Base-by-base conservation (phyloP, 1,140 invertebrate genomes). In the Leptopilina clavipes region DNA sequence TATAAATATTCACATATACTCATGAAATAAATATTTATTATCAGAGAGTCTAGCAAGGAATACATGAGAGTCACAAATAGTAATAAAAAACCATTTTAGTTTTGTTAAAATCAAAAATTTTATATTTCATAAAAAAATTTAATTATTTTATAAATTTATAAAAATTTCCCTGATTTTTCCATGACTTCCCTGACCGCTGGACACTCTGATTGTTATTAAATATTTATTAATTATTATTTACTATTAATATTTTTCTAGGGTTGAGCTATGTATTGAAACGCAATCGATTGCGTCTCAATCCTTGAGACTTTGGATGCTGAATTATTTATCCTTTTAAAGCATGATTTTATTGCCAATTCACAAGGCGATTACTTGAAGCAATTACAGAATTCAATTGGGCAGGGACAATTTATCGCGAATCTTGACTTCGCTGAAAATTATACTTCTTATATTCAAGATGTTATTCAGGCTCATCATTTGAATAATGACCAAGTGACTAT, bases 371-470 rank as follows among this genome's bases (percentile, higher is more conserved):
- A 70, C 12, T 48, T 70, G 17, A 72, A 22, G 12, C 11, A 65
- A 40, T 25, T 76, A 71, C 43, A 77, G 45, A 25, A 48, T 48
- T 48, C 45, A 48, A 48, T 48, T 48, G 45, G 45, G 5, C 45
- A 48, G 11, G 45, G 45, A 48, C 8, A 48, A 48, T 48, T 48
- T 48, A 48, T 48, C 45, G 45, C 12, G 1, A n/a, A 3, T 0
- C 45, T 48, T 48, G 45, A 48, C n/a, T 48, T 48, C 3, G 45
- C 45, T n/a, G 45, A 48, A 48, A 48, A 48, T 48, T 48, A 79
- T 77, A 78, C 77, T 40, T 85, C 84, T 65, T 43, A 81, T 0
- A 71, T 84, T 59, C 81, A 86, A 74, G 77, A 87, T 80, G 82
- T n/a, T n/a, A n/a, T n/a, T n/a, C n/a, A n/a, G n/a, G n/a, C n/a